Evolutionary conservation across 2,888 invertebrate species (phyloP), one percentile per base, ranked within the genome.

Genomic region (Drymonia ruficornis): DNA sequence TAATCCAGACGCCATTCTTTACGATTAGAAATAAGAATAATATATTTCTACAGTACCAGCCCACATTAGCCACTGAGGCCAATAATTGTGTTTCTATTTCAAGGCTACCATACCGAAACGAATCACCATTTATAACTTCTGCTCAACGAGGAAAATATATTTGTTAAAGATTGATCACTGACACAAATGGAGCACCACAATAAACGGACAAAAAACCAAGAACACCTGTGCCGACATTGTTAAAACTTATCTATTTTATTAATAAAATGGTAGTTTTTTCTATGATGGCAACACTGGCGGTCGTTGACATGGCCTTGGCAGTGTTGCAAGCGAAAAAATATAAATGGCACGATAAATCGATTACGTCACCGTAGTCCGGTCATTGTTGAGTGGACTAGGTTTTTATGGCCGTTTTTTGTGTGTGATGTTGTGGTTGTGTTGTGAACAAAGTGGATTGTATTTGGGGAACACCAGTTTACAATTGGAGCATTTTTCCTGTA

Each of bases 281-380:
- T 62, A 53, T 59, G 55, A 67, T 80, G 72, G 74, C 74, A 75
- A 76, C 69, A 73, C 67, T 61, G 53, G 55, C 72, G 86, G 85
- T 87, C 84, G 70, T 79, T 84, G 87, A 84, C 84, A 72, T 79
- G 70, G 75, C 81, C 82, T 82, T 83, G 81, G 70, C 66, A 64
- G 72, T 81, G 80, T 83, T 84, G 76, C 76, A 68, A 74, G 67
- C 62, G 63, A 69, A 79, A 83, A 85, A 82, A 84, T n/a, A n/a
- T n/a, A 72, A 74, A 76, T 71, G 72, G 72, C 70, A 75, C 68
- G 72, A 74, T 74, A 76, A 80, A 81, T 80, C 74, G 78, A 75
- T 85, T 81, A 70, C 71, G 73, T 84, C 84, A 85, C 61, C 67
- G 63, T 63, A 50, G 49, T 62, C 54, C 49, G 60, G 52, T 57